A percentile compares a stretch with the other conserved stretches of the same genome.
Conservation (phyloP, 2,797 vertebrate genomes). For the Eulemur rubriventer region DNA sequence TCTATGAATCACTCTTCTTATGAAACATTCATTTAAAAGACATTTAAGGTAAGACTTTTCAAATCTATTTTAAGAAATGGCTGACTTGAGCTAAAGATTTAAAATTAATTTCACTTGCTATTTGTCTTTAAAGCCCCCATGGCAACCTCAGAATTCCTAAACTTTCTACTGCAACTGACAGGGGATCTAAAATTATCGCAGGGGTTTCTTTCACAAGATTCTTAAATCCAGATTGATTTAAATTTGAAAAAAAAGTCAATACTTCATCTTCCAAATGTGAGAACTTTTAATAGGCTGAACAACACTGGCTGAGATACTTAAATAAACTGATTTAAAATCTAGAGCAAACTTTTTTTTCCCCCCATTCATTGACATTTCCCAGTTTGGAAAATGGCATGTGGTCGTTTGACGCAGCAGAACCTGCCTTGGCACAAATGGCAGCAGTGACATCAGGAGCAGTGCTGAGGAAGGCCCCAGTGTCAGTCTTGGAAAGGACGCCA, state of each 20-base stretch:
- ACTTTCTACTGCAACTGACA: constrained; percentile 13
- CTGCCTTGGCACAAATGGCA: background rate
- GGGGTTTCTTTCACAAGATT: constrained; percentile 15
- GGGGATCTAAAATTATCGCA: background rate
- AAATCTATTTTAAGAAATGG: constrained; percentile 50
- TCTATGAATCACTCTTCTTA: constrained; percentile 7
- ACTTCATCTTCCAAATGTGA: background rate
- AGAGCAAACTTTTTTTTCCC: background rate
- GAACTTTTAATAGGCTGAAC: background rate
- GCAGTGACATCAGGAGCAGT: background rate
- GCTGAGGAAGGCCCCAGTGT: background rate
- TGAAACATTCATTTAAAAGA: constrained; percentile 40
- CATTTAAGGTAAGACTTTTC: constrained; percentile 44
- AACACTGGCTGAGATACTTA: background rate
- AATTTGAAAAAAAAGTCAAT: background rate
- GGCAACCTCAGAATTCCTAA: background rate
- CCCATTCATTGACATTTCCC: background rate
- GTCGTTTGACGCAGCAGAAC: background rate
- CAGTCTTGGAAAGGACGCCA: background rate
- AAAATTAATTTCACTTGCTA: constrained; percentile 57
- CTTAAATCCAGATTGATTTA: constrained; percentile 23
- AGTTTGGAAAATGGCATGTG: background rate
- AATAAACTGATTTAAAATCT: background rate
- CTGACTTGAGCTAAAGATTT: constrained; percentile 18
- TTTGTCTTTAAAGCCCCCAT: constrained; percentile 32